These are phyloP conservation scores for Alethe diademata DNA, from an alignment of 2,113 vertebrate genomes.

Conservation along the genomic window DNA sequence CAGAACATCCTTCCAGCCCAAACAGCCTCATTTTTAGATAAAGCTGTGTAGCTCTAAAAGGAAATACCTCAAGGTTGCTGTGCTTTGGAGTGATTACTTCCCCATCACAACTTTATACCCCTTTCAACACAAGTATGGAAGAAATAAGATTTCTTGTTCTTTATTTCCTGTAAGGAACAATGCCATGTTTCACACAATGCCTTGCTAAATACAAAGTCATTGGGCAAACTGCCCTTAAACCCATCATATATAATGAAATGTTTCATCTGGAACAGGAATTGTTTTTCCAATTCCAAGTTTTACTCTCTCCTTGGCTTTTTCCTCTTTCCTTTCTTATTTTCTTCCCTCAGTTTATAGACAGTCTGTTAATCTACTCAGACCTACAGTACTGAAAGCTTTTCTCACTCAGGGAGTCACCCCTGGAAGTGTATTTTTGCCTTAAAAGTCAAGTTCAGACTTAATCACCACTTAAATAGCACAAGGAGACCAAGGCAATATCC, in stretches of 20 bases:
- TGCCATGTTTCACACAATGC: slow-evolving; percentile 57
- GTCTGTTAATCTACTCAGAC: slow-evolving; percentile 47
- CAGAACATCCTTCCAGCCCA: slow-evolving; percentile 4
- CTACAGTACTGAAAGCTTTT: background rate
- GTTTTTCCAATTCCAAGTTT: slow-evolving; percentile 23
- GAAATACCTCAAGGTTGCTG: slow-evolving; percentile 50
- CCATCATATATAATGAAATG: background rate
- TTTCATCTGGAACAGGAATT: slow-evolving; percentile 43
- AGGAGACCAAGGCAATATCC: background rate
- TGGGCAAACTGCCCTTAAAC: background rate
- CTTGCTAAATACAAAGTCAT: slow-evolving; percentile 20
- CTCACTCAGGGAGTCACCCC: background rate
- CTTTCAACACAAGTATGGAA: slow-evolving; percentile 12
- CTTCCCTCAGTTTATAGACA: slow-evolving; percentile 4
- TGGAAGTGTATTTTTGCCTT: background rate
- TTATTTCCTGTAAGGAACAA: slow-evolving; percentile 68
- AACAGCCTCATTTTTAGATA: background rate
- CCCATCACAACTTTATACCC: slow-evolving; percentile 32
- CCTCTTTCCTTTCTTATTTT: background rate
- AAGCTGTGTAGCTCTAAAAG: slow-evolving; percentile 6
- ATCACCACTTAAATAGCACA: background rate
- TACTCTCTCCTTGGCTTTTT: background rate
- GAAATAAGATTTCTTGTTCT: slow-evolving; percentile 49
- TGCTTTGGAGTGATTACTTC: slow-evolving; percentile 28
- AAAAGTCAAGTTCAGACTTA: slow-evolving; percentile 29